Evolutionary conservation across 2,113 vertebrate species (phyloP).

Genomic region (human (Homo sapiens)): GRCh38 chr4:28118001-28118500

Average conservation of each 20-base stretch:
- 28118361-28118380: not conserved
- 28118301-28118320: not conserved
- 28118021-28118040: conserved; percentile 36
- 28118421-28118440: not conserved
- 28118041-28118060: conserved; percentile 25
- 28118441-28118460: not conserved
- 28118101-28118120: conserved; percentile 50
- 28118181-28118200: conserved; percentile 4
- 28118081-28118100: conserved; percentile 28
- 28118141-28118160: conserved; percentile 35
- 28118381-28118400: not conserved
- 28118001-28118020: conserved; percentile 6
- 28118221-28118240: not conserved
- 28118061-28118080: conserved; percentile 35
- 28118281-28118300: not conserved
- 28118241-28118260: not conserved
- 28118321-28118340: not conserved
- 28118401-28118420: not conserved
- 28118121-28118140: conserved; percentile 47
- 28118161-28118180: conserved; percentile 38
- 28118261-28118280: not conserved
- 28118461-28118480: not conserved
- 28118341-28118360: not conserved
- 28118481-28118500: not conserved
- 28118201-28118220: conserved; percentile 41